These are phyloP conservation scores for Eulimnadia texana DNA, from an alignment of 1,140 invertebrate species.

Conservation along the genomic window DNA sequence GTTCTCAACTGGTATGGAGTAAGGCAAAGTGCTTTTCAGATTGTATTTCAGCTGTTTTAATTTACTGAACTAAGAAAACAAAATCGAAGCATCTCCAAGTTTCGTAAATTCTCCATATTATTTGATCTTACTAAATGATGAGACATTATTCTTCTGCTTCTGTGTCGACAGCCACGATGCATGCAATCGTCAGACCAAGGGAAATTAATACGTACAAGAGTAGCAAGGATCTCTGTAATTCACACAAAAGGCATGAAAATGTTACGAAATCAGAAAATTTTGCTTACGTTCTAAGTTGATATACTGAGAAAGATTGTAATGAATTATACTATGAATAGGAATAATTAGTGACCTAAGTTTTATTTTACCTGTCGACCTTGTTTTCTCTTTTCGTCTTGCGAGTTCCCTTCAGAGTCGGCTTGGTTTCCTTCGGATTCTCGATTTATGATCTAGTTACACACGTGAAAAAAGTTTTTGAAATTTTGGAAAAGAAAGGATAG, in stretches of 20 bases:
- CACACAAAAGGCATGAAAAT: neutral
- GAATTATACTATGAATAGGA: too few relatives aligned
- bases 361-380: too few relatives aligned
- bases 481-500: constrained; percentile 22
- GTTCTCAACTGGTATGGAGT: too few relatives aligned
- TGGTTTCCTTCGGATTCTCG: neutral
- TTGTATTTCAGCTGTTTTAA: too few relatives aligned
- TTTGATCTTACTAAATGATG: neutral
- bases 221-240: neutral
- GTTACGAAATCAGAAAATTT: neutral
- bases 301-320: neutral
- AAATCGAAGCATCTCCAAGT: neutral
- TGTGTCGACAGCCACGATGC: neutral
- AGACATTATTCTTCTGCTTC: neutral
- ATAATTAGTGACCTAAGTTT: too few relatives aligned
- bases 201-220: neutral
- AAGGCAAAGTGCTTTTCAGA: too few relatives aligned
- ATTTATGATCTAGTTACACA: neutral
- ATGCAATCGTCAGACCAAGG: neutral
- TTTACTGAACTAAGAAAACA: too few relatives aligned
- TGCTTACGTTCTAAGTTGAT: neutral
- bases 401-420: too few relatives aligned
- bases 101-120: neutral
- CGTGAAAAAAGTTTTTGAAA: constrained; percentile 18
- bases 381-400: too few relatives aligned